Evolutionary conservation across 2,797 vertebrate species (phyloP), one percentile per base, ranked within the genome.

Genomic region (Darevskia nairensis): DNA sequence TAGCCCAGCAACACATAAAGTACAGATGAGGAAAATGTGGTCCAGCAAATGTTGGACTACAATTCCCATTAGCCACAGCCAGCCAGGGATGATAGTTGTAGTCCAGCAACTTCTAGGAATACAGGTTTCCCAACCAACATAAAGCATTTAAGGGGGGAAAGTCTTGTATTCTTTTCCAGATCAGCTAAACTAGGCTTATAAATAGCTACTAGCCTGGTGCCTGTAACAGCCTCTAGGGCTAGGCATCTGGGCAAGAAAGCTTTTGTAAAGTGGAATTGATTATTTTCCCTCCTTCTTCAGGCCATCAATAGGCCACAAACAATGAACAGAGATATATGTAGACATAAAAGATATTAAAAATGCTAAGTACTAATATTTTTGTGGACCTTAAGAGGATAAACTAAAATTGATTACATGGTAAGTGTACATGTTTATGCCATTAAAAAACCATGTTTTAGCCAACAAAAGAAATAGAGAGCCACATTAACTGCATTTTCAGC

Each of bases 401-500:
- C 71, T 75, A 76, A 75, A 55, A 81, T 25, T 21, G 74, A 72
- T 4, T 76, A 27, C 15, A 55, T 11, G 23, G 55, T 15, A 19
- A 6, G 50, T 74, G 9, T 35, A 75, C n/a, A 27, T 35, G 29
- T 5, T 75, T n/a, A 10, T 13, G 3, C 15, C 80, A 8, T 32
- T 59, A n/a, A 29, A 64, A 89, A 86, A 19, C 17, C 8, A 71
- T 3, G 46, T 2, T 90, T 84, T 0, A 0, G 5, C 7, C 77
- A 41, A 41, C 15, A 69, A 29, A 61, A 9, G 27, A 72, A 35
- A 3, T 44, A 3, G 2, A 72, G 11, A 80, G 32, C 2, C 35
- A 17, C 35, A 82, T 1, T 77, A 92, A 93, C 91, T 4, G 0
- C 1, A 87, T 29, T 13, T 27, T 61, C 61, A 74, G 35, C 17